phyloP scores from a whole-genome alignment of 2,797 vertebrate genomes.

The Amphiprion clarkii region DNA sequence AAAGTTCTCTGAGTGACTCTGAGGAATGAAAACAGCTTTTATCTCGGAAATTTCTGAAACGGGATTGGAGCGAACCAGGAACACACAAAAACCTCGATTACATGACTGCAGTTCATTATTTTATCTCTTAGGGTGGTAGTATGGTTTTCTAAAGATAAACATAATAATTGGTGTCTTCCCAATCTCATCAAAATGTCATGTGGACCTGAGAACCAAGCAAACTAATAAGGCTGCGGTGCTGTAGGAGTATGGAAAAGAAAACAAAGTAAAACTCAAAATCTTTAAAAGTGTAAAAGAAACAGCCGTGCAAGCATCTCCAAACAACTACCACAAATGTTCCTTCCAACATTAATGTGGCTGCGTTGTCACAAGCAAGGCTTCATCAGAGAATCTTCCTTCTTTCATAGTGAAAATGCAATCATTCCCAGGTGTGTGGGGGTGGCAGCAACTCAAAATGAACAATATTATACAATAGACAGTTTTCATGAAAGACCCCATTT shows the following conservation, averaged over 20 bases:
- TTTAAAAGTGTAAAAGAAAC: not conserved
- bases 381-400: not conserved
- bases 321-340: not conserved
- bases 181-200: not conserved
- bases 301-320: not conserved
- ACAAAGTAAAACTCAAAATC: not conserved
- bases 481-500: slow-evolving; percentile 14
- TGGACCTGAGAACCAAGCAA: not conserved
- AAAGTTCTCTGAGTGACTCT: slow-evolving; percentile 20
- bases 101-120: slow-evolving; percentile 8
- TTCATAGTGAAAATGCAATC: slow-evolving; percentile 19
- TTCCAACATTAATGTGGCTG: not conserved
- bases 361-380: not conserved
- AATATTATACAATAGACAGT: not conserved
- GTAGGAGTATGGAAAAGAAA: not conserved
- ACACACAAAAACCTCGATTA: not conserved
- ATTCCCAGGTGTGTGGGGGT: not conserved
- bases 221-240: not conserved
- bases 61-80: not conserved
- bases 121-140: not conserved
- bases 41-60: slow-evolving; percentile 7
- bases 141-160: not conserved
- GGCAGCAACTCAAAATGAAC: slow-evolving; percentile 6
- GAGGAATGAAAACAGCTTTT: slow-evolving; percentile 13
- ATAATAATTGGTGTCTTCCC: not conserved